Conservation (phyloP, 1,140 invertebrate species). For the Brachionus koreanus region DNA sequence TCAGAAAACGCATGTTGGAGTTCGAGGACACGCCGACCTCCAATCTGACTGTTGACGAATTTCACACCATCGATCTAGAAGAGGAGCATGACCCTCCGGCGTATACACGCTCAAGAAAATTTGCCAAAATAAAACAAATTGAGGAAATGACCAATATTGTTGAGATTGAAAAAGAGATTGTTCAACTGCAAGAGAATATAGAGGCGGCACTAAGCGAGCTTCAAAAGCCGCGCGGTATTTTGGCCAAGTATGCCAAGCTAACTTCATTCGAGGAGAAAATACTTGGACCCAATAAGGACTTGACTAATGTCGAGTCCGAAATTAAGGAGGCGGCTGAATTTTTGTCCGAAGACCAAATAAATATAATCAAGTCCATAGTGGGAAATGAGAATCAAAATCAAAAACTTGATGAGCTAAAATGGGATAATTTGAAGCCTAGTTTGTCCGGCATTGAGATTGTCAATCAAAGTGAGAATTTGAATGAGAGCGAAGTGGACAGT, state of each 20-base stretch:
- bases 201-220: conserved; percentile 34
- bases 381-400: neutral
- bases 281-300: conserved; percentile 37
- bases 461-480: neutral
- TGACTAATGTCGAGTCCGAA: conserved; percentile 16
- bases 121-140: conserved; percentile 62
- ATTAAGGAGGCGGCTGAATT: conserved; percentile 34
- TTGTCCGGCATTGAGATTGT: neutral
- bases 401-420: neutral
- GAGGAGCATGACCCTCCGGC: conserved; percentile 88
- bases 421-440: conserved; percentile 8
- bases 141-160: conserved; percentile 36
- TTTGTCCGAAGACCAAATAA: conserved; percentile 41
- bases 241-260: conserved; percentile 42
- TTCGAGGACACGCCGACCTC: conserved; percentile 91
- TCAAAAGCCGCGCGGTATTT: conserved; percentile 22
- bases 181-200: conserved; percentile 36
- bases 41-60: conserved; percentile 85
- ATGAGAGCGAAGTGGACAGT: neutral
- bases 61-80: conserved; percentile 91
- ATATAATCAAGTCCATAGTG: conserved; percentile 30
- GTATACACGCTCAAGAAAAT: neutral
- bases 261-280: conserved; percentile 5
- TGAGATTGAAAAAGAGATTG: conserved; percentile 11
- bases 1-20: conserved; percentile 69